Evolutionary conservation across 2,113 vertebrate species (phyloP), one percentile per base, ranked within the genome.

Genomic region (Mesoclemmys tuberculata): DNA sequence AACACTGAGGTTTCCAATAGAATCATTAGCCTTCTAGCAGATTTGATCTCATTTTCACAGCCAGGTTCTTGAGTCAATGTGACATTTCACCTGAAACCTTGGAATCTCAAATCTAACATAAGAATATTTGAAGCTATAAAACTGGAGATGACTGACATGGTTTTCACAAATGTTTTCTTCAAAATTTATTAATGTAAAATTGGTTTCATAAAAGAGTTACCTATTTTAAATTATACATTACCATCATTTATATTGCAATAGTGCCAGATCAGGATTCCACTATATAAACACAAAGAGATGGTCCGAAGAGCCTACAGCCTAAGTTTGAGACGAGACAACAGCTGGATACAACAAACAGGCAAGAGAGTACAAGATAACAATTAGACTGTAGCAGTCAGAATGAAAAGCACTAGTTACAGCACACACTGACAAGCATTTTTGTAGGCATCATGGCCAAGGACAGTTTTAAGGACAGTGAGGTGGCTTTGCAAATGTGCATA

Each of bases 331-430:
- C 35, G 48, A 22, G 58, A 91, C 54, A 88, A 79, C n/a, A 27
- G 71, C 58, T 0, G n/a, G 21, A 79, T 26, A 88, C 8, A 79
- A 82, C 1, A 35, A 87, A 68, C 93, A 90, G 55, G 10, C 3
- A 9, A 55, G 68, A 1, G 10, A 11, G 12, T 74, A 12, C 7
- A 35, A 85, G 83, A 6, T 31, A 71, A 74, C 49, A 90, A 64
- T 46, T 71, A 88, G 88, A 64, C 61, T 35, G 41, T 9, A 85
- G 46, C 21, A 2, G 1, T 27, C 79, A 46, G 35, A n/a, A n/a
- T 21, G 13, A 64, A 64, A 41, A 18, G 35, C 4, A 78, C 35
- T 29, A 0, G 4, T 61, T 4, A 80, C 2, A 1, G 9, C 1
- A 2, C 1, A n/a, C 2, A 85, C 8, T 27, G 11, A 1, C 51